phyloP scores from a whole-genome alignment of 2,113 vertebrate genomes.

The Coptodon bakossiorum region DNA sequence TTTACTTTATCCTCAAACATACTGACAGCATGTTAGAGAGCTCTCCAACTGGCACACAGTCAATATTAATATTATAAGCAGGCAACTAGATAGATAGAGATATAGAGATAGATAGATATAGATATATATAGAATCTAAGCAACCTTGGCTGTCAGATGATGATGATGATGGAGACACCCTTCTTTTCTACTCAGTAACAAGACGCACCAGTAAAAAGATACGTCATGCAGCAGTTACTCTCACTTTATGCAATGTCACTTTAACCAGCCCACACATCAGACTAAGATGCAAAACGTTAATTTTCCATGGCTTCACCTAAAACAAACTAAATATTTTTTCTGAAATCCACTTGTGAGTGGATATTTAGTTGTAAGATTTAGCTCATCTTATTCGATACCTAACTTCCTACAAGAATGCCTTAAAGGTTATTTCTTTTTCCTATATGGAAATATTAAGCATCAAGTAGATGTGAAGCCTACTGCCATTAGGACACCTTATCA shows the following conservation, averaged over 20 bases:
- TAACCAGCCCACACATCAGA: neutral
- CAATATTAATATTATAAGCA: neutral
- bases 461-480: neutral
- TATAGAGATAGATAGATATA: rapidly evolving
- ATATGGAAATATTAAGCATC: neutral
- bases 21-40: neutral
- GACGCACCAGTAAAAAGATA: neutral
- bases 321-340: rapidly evolving
- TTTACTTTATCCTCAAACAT: neutral
- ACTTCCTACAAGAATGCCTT: neutral
- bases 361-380: neutral
- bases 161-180: neutral
- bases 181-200: neutral
- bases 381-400: neutral
- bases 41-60: neutral
- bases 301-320: neutral
- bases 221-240: neutral
- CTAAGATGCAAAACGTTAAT: neutral
- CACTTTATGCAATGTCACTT: neutral
- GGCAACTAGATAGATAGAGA: neutral
- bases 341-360: neutral
- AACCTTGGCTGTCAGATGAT: neutral
- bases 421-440: rapidly evolving
- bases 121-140: neutral
- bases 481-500: neutral